phyloP scores from a whole-genome alignment of 2,797 vertebrate genomes.

The Cyprinella venusta region DNA sequence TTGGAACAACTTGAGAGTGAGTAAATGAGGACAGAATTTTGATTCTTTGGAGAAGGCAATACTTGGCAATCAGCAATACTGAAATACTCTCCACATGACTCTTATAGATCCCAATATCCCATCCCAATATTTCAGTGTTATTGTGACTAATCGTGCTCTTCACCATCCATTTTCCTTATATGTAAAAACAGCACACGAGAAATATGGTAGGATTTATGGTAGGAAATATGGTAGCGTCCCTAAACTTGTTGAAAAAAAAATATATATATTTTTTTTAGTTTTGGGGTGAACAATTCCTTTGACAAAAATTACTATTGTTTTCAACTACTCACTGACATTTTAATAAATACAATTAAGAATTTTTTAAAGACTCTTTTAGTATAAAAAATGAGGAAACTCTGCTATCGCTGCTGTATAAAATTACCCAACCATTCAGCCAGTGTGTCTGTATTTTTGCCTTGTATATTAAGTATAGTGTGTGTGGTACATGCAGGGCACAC shows the following conservation, averaged over 20 bases:
- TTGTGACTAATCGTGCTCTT: too few species aligned
- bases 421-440: background rate
- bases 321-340: background rate
- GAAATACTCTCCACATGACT: background rate
- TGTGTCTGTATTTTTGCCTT: conserved; percentile 56
- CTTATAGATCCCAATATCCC: too few species aligned
- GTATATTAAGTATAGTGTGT: conserved; percentile 46
- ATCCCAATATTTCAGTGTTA: background rate
- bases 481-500: conserved; percentile 15
- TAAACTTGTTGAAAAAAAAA: background rate
- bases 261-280: background rate
- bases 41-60: too few species aligned
- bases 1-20: too few species aligned
- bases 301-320: background rate
- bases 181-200: too few species aligned
- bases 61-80: too few species aligned
- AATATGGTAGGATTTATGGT: too few species aligned
- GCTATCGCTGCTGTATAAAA: background rate
- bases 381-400: background rate
- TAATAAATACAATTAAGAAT: background rate
- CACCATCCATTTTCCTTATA: too few species aligned
- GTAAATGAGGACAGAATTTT: too few species aligned
- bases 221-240: too few species aligned
- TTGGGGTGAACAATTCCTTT: background rate
- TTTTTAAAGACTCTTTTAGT: background rate